A percentile compares a stretch with the other conserved stretches of the same genome.
phyloP scores from a whole-genome alignment of 2,888 invertebrate genomes.

The Phytoseiulus persimilis region DNA sequence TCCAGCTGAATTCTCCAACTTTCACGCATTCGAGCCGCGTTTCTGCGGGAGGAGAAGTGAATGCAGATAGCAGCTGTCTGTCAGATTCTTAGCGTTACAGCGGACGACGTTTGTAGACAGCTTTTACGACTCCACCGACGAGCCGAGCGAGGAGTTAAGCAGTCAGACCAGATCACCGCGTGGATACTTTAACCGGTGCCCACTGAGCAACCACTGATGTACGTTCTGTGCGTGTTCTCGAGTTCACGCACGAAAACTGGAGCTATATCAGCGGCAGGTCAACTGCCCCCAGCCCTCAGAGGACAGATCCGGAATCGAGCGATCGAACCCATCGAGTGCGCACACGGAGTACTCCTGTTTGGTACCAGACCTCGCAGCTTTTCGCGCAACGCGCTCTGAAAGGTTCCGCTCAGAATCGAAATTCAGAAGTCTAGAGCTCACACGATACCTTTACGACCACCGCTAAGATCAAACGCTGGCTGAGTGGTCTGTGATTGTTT shows the following conservation, averaged over 20 bases:
- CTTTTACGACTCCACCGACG: neutral
- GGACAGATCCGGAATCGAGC: too few species aligned
- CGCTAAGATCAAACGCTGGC: neutral
- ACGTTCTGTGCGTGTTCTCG: neutral
- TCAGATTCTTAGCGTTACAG: neutral
- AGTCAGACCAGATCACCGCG: neutral
- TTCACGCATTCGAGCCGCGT: neutral
- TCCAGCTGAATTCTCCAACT: neutral
- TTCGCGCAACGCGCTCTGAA: neutral
- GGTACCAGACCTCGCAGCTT: too few species aligned
- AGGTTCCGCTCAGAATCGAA: neutral
- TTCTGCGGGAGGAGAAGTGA: neutral
- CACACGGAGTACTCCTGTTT: too few species aligned
- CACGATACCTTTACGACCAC: neutral
- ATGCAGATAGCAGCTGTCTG: neutral
- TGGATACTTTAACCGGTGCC: neutral
- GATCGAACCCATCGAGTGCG: too few species aligned
- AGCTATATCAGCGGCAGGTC: too few species aligned
- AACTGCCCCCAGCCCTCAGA: too few species aligned
- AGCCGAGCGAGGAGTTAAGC: neutral
- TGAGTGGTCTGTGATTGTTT: conserved; percentile 5
- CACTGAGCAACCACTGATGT: neutral
- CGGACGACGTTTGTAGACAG: neutral
- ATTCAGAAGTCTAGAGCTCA: neutral
- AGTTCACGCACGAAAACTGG: too few species aligned